Evolutionary conservation across 2,113 vertebrate genomes (phyloP), one percentile per base, ranked within the genome.

Genomic region (Limnothrissa miodon): DNA sequence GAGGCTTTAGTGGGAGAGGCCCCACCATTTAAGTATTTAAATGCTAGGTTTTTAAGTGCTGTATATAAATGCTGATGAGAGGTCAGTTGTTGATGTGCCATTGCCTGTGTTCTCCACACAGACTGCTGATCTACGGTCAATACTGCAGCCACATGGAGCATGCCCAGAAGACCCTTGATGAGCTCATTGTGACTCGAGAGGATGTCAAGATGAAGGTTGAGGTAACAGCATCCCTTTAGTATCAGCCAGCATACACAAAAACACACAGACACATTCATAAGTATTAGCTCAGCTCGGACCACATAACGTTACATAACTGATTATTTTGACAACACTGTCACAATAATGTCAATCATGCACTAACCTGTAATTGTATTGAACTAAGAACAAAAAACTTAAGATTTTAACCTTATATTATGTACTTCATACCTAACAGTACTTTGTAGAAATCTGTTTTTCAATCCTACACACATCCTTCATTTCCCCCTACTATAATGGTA

Each of bases 131-230:
- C 90, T 99, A 99, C 0, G 97, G 97, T 15, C 96, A 96, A 82
- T 99, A 99, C 93, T 99, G 98, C 94, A 99, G 98, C 91, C 96
- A 93, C 92, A 97, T 99, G 96, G 98, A 99, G 44, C 96, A 95
- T 0, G 97, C 97, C 15, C 98, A 99, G 94, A 97, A 95, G 89
- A 98, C 96, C 0, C 94, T 99, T 90, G 97, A 96, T 85, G 96
- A 97, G 82, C 95, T 99, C 46, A 96, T 98, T 0, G 95, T 95
- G 78, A 95, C 93, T 59, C 90, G 97, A 13, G 98, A 99, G 70
- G 98, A 99, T 0, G 93, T 99, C 53, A 91, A 95, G 87, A 94
- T 95, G 87, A 99, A 98, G 94, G 96, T 99, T 1, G 98, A 99
- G 97, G 98, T 98, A 92, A 94, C n/a, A 5, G 51, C 10, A 48